Evolutionary conservation across 2,113 vertebrate species (phyloP), one percentile per base, ranked within the genome.

Genomic region (Albula goreensis): DNA sequence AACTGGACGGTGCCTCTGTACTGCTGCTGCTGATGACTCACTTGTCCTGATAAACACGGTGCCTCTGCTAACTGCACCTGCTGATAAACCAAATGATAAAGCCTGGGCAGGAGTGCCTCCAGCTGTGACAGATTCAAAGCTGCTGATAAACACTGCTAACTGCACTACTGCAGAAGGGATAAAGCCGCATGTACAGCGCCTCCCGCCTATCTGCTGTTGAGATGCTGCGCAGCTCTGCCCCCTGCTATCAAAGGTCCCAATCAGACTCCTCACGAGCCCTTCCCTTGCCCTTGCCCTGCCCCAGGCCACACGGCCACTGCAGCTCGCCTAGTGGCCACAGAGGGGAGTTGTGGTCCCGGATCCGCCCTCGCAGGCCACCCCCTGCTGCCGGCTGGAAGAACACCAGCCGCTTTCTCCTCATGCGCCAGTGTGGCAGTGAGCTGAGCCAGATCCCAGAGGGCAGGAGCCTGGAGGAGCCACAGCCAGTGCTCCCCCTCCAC

Each of bases 101-200:
- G 91, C 4, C 7, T 94, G 86, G 94, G 92, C 0, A 95, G 93
- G 85, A 95, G 93, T 78, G 94, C 93, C 79, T 94, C 94, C 50
- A 97, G 96, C 89, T 98, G 96, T 0, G 97, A 97, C 90, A 97
- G 95, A 92, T 99, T 99, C 89, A 99, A 98, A 91, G 97, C 97
- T n/a, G n/a, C n/a, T n/a, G n/a, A n/a, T n/a, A n/a, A n/a, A n/a
- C n/a, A n/a, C n/a, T n/a, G n/a, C n/a, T n/a, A n/a, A n/a, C n/a
- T n/a, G n/a, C n/a, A n/a, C n/a, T n/a, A n/a, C 94, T 99, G 82
- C 97, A 95, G 92, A 99, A 98, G 2, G 97, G 98, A n/a, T n/a
- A n/a, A 0, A 96, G 96, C 78, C 97, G 97, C 0, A 89, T 94
- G 0, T 96, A 96, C 49, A 87, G 93, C 2, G 93, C 96, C 0